phyloP scores from a whole-genome alignment of 2,113 vertebrate genomes.

The Heloderma charlesbogerti region DNA sequence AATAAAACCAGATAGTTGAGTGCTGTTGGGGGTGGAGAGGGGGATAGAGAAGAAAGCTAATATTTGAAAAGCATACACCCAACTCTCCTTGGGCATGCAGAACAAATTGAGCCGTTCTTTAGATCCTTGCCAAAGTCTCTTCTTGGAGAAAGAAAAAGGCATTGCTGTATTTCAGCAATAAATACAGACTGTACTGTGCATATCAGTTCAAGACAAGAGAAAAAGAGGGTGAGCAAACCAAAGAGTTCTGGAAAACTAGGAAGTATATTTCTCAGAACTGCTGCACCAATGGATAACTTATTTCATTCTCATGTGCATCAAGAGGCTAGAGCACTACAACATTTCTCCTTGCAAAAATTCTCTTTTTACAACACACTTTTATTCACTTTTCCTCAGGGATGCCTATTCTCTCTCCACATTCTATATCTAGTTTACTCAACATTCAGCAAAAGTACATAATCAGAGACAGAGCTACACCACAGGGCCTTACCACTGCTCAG shows the following conservation, averaged over 20 bases:
- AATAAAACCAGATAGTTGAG: not conserved
- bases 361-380: not conserved
- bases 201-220: not conserved
- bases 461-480: not conserved
- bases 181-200: not conserved
- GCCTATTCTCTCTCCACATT: not conserved
- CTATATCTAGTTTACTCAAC: not conserved
- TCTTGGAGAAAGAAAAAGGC: not conserved
- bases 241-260: not conserved
- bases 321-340: not conserved
- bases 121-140: not conserved
- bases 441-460: constrained; percentile 4
- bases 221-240: not conserved
- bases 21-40: not conserved
- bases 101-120: not conserved
- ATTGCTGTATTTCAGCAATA: not conserved
- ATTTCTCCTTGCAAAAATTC: too few relatives aligned
- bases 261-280: not conserved
- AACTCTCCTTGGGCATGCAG: not conserved
- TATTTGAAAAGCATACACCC: not conserved
- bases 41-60: not conserved
- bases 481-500: constrained; percentile 25
- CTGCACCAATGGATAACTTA: not conserved
- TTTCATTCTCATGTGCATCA: not conserved
- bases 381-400: not conserved